These are phyloP conservation scores for Montipora efflorescens DNA, from an alignment of 64 coral and sea anemone genomes.

Conservation along the genomic window DNA sequence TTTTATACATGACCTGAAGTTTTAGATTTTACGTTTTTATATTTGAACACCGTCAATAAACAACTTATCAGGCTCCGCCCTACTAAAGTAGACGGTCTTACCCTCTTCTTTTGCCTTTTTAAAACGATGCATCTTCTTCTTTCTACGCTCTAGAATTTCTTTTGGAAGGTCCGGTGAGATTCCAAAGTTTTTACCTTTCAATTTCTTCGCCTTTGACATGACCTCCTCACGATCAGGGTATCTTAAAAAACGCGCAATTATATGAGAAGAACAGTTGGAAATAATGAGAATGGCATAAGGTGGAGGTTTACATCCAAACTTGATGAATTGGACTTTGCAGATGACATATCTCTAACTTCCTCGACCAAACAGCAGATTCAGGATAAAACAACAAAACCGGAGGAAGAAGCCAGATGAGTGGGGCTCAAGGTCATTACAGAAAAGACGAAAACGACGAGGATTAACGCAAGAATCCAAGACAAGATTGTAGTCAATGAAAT, in stretches of 20 bases:
- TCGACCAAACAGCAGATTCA: too few relatives aligned
- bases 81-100: conserved; percentile 53
- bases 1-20: background rate
- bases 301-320: too few relatives aligned
- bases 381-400: too few relatives aligned
- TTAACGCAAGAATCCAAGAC: too few relatives aligned
- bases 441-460: too few relatives aligned
- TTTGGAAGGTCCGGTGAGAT: conserved; percentile 37
- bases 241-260: conserved; percentile 38
- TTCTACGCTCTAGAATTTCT: conserved; percentile 46
- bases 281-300: too few relatives aligned
- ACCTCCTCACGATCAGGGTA: conserved; percentile 58
- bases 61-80: conserved; percentile 58
- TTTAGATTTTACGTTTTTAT: background rate
- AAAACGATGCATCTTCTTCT: conserved; percentile 35
- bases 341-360: too few relatives aligned
- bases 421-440: too few relatives aligned
- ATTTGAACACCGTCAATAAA: conserved; percentile 30
- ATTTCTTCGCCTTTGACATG: background rate
- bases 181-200: conserved; percentile 38
- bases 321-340: too few relatives aligned
- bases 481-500: too few relatives aligned
- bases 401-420: too few relatives aligned
- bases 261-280: too few relatives aligned
- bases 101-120: conserved; percentile 57